Base-by-base conservation (phyloP, 2,797 vertebrate genomes). In the Morus bassanus region DNA sequence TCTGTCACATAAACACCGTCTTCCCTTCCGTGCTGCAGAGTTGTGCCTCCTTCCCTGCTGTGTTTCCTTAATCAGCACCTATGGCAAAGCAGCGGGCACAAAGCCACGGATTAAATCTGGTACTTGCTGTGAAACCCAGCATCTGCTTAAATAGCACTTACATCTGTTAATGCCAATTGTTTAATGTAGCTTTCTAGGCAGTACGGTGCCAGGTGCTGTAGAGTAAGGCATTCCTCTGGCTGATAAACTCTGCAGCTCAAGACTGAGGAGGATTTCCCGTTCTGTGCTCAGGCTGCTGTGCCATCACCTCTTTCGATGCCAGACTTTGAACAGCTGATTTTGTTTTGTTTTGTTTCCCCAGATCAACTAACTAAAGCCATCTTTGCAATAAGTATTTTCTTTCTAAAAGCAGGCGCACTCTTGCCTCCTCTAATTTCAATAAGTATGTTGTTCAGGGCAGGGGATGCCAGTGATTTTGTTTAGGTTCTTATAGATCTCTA, bases 31-130 rank as follows among this genome's bases (percentile, higher is more conserved):
- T 60, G 82, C 96, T 84, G 65, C 35, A 21, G 83, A 81, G 72
- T 45, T 2, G 2, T 27, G 37, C 80, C 84, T 93, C 93, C 96
- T 89, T 93, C 94, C 94, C 96, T 33, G 56, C 95, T 97, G 97
- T 0, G 70, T 30, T 84, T 63, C 86, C n/a, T 43, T 85, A 25
- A 91, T 78, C 92, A 78, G 92, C 87, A 89, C 89, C 94, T 61
- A 11, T 46, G 82, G 92, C 91, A 89, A 41, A 94, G 92, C 91
- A 94, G 94, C 57, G 39, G 92, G 85, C 84, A 75, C 75, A 1
- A 7, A 69, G 83, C 19, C 88, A 43, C 9, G 13, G 73, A 72
- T 89, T 82, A 81, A 57, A 59, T 31, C 12, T 25, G 50, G 68
- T 18, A 1, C 88, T 92, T 39, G 50, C 86, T 91, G 83, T 54